Evolutionary conservation across 2,888 invertebrate species (phyloP).

Genomic region (Heliconius erato): DNA sequence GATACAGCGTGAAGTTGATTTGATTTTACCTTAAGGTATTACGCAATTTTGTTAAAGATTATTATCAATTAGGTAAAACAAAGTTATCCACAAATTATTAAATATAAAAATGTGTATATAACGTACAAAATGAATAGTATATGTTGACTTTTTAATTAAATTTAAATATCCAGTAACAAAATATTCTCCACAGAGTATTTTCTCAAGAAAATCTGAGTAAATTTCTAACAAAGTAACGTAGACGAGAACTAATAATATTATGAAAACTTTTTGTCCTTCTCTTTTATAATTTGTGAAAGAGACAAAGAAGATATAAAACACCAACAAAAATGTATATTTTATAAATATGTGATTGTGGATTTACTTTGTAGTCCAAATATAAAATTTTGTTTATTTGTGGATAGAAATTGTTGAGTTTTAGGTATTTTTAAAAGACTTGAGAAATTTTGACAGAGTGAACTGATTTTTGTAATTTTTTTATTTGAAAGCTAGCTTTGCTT

Average conservation of each 20-base stretch:
- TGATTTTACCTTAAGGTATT: constrained; percentile 7
- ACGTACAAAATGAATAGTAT: neutral
- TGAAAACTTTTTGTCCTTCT: constrained; percentile 18
- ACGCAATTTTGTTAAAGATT: neutral
- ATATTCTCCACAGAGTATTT: constrained; percentile 3
- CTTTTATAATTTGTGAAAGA: constrained; percentile 26
- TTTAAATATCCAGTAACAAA: constrained; percentile 8
- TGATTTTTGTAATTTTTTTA: no score
- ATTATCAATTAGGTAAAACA: no score
- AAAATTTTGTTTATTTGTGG: neutral
- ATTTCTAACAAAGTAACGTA: constrained; percentile 22
- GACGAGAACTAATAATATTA: constrained; percentile 26
- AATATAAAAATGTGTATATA: neutral
- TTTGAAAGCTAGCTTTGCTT: no score
- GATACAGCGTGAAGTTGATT: no score
- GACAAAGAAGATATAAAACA: neutral
- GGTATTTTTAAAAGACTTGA: no score
- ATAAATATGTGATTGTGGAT: neutral
- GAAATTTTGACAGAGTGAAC: no score
- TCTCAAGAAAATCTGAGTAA: constrained; percentile 5
- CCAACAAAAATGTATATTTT: neutral
- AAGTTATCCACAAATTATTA: no score
- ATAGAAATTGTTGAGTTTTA: neutral
- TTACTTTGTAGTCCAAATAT: neutral
- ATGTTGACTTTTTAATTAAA: neutral